Percentiles rank a stretch among this genome's conserved stretches.
Conservation (phyloP, 1,140 invertebrate genomes). For the Solenopsis fugax region DNA sequence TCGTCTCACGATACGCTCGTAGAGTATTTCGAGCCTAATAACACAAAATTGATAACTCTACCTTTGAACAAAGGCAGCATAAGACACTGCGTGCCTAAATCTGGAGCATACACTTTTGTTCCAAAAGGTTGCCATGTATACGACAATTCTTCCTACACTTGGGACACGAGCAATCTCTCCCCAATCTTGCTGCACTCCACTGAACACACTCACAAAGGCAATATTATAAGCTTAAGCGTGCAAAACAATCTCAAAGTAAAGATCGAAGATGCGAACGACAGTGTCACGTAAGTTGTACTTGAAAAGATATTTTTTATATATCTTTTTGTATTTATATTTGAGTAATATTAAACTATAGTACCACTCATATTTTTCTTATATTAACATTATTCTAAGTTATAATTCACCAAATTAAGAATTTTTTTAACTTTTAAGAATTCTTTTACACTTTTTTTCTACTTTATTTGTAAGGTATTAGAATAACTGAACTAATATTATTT, state of each 20-base stretch:
- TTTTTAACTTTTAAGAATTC: no score
- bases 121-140: conserved; percentile 95
- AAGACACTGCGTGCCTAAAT: conserved; percentile 89
- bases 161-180: conserved; percentile 81
- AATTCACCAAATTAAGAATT: no score
- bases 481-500: no score
- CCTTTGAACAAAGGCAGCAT: conserved; percentile 86
- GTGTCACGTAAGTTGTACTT: conserved; percentile 73
- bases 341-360: neutral
- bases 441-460: no score
- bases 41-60: conserved; percentile 81
- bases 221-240: conserved; percentile 76
- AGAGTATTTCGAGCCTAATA: conserved; percentile 78
- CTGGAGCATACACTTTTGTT: conserved; percentile 92
- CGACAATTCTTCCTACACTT: conserved; percentile 85
- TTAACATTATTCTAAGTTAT: no score
- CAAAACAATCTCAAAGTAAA: conserved; percentile 78
- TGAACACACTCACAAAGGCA: conserved; percentile 82
- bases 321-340: neutral
- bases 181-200: conserved; percentile 82
- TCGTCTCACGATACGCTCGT: conserved; percentile 90
- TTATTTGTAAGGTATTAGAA: no score
- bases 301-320: neutral
- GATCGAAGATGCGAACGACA: conserved; percentile 76
- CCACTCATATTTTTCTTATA: no score